Evolutionary conservation across 2,113 vertebrate genomes (phyloP).

Genomic region (Maccullochella peelii): DNA sequence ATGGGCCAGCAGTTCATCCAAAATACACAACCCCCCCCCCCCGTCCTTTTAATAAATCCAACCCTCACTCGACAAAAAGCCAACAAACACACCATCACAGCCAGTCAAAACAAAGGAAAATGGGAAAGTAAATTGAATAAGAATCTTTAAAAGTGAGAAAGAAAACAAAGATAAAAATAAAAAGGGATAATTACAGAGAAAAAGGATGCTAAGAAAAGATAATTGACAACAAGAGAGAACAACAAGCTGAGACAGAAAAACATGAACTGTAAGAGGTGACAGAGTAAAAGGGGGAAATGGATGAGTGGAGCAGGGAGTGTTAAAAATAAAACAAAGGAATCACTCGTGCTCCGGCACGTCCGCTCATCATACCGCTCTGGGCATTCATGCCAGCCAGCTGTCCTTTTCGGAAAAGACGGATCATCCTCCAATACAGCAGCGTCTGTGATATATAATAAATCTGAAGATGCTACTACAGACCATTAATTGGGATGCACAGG

Average conservation of each 20-base stretch:
- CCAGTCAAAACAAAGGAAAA: conserved; percentile 15
- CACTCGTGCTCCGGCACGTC: conserved; percentile 74
- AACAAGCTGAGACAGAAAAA: conserved; percentile 27
- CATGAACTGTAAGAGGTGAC: conserved; percentile 27
- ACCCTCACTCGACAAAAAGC: neutral
- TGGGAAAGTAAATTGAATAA: conserved; percentile 26
- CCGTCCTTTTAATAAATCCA: conserved; percentile 19
- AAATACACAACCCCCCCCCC: conserved; percentile 50
- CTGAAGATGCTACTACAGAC: conserved; percentile 74
- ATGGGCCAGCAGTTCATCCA: conserved; percentile 15
- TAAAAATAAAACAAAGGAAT: conserved; percentile 85
- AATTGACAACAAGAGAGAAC: conserved; percentile 10
- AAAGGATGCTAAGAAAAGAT: neutral
- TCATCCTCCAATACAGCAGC: conserved; percentile 62
- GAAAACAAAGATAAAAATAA: conserved; percentile 8
- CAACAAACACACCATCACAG: neutral
- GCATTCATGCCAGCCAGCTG: conserved; percentile 82
- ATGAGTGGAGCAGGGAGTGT: conserved; percentile 61
- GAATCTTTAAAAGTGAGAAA: neutral
- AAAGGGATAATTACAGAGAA: neutral
- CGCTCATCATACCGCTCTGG: conserved; percentile 73
- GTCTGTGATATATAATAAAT: conserved; percentile 80
- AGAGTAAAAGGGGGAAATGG: conserved; percentile 41
- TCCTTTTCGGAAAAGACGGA: conserved; percentile 74
- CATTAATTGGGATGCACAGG: conserved; percentile 77